Conservation (phyloP, 2,113 vertebrate species). For the Erinaceus europaeus region DNA sequence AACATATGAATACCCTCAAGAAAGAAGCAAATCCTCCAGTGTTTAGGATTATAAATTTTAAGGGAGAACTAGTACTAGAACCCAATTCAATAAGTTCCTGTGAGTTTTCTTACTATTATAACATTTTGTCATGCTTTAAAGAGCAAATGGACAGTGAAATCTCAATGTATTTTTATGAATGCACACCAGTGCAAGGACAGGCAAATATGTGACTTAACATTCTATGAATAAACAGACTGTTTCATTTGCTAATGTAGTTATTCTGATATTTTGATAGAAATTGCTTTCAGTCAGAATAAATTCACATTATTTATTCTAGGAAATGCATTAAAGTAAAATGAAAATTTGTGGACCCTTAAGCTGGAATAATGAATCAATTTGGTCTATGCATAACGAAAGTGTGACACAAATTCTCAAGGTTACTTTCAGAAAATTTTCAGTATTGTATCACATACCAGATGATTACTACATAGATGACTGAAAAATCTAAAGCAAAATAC, state of each 20-base stretch:
- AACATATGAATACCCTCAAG: not conserved
- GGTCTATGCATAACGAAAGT: conserved; percentile 17
- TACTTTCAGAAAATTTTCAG: conserved; percentile 25
- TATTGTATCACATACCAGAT: conserved; percentile 10
- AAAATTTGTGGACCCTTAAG: conserved; percentile 59
- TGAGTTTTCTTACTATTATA: not conserved
- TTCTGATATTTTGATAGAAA: conserved; percentile 67
- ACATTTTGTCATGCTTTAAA: not conserved
- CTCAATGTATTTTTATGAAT: not conserved
- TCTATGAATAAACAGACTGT: conserved; percentile 58
- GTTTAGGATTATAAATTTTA: not conserved
- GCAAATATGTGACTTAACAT: conserved; percentile 47
- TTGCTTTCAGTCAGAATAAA: conserved; percentile 58
- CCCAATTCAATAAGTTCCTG: not conserved
- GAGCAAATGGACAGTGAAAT: not conserved
- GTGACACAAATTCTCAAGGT: conserved; percentile 43
- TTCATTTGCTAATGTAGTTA: conserved; percentile 55
- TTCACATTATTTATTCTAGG: conserved; percentile 69
- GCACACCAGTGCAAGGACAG: not conserved
- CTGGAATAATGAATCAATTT: conserved; percentile 70
- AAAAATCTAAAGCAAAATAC: not conserved
- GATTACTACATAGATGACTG: not conserved
- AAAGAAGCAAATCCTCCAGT: not conserved
- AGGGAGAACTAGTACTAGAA: not conserved
- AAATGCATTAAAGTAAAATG: conserved; percentile 68